These are phyloP conservation scores for Cebidichthys violaceus DNA, from an alignment of 2,113 vertebrate species.

Conservation along the genomic window DNA sequence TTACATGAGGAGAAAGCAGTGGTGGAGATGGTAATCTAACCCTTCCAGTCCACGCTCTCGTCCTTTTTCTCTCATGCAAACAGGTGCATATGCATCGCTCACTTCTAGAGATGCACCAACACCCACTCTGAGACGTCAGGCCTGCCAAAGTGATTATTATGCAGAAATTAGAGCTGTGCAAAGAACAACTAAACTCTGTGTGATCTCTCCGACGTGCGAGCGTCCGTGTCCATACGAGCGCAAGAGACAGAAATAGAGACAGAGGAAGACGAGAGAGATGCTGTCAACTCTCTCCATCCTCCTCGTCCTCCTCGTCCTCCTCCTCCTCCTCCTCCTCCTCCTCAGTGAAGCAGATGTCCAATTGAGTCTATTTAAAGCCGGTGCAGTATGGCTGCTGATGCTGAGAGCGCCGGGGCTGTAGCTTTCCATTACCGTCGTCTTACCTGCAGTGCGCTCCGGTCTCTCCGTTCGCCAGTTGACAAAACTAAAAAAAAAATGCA, in stretches of 20 bases:
- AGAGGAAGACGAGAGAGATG: slow-evolving; percentile 67
- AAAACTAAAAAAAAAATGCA: neutral
- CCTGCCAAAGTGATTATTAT: slow-evolving; percentile 33
- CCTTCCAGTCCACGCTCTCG: neutral
- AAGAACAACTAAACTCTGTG: slow-evolving; percentile 39
- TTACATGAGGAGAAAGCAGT: neutral
- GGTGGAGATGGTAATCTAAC: slow-evolving; percentile 20
- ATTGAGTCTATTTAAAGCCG: slow-evolving; percentile 78
- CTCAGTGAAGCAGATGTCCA: slow-evolving; percentile 80
- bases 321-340: slow-evolving; percentile 50
- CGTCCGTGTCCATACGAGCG: slow-evolving; percentile 23
- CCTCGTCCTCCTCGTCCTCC: slow-evolving; percentile 59
- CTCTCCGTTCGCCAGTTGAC: neutral
- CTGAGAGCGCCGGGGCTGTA: slow-evolving; percentile 54
- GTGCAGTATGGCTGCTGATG: slow-evolving; percentile 57
- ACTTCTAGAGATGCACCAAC: slow-evolving; percentile 23
- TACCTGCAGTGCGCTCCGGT: slow-evolving; percentile 3
- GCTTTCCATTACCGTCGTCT: slow-evolving; percentile 61
- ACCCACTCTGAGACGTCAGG: slow-evolving; percentile 25
- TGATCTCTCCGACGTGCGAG: slow-evolving; percentile 31
- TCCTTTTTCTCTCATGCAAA: neutral
- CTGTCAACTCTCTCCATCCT: slow-evolving; percentile 74
- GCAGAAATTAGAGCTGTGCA: slow-evolving; percentile 40
- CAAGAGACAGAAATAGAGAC: slow-evolving; percentile 69
- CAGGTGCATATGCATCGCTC: slow-evolving; percentile 3